Evolutionary conservation across 2,113 vertebrate species (phyloP), one percentile per base, ranked within the genome.

Genomic region (Saguinus imperator): DNA sequence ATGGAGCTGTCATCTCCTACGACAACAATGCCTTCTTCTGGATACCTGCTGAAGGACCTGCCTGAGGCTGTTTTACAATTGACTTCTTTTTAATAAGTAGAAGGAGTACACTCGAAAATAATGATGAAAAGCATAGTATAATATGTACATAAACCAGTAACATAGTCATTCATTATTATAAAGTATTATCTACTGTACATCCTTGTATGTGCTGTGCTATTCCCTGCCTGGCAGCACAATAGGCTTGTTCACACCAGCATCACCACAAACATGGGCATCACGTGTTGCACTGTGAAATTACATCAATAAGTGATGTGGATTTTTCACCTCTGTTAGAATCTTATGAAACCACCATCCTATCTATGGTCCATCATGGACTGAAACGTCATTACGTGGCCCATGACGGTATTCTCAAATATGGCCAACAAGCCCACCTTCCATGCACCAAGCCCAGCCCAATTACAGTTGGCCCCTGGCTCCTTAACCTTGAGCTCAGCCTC

Each of bases 381-480:
- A 43, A 75, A 43, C 0, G 12, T 27, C 43, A 1, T 68, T 32
- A 35, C 5, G 37, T 1, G 10, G 70, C 21, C 4, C 68, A 70
- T 43, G 43, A 43, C 25, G 32, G 25, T 27, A 17, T 45, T 6
- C n/a, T 25, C 64, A 27, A 61, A 40, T 61, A 17, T 4, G 17
- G 57, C 37, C 0, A 9, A 20, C 5, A 35, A 52, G 20, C 21
- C 40, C 3, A 3, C 35, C 3, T 11, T 32, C 7, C n/a, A 23
- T 16, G 57, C 25, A 8, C 76, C 35, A 8, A 43, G 32, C 48
- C 45, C n/a, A 70, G 1, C 8, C 2, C 0, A 0, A n/a, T 58
- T 85, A 27, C 37, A 10, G 40, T 16, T 16, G 1, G 3, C 55
- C 21, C 90, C 66, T 4, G 70, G 29, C 52, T 84, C 27, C 92